Percentiles rank a stretch among this genome's conserved stretches.
Conservation (phyloP, 2,797 vertebrate genomes). For the Nyctibius grandis region DNA sequence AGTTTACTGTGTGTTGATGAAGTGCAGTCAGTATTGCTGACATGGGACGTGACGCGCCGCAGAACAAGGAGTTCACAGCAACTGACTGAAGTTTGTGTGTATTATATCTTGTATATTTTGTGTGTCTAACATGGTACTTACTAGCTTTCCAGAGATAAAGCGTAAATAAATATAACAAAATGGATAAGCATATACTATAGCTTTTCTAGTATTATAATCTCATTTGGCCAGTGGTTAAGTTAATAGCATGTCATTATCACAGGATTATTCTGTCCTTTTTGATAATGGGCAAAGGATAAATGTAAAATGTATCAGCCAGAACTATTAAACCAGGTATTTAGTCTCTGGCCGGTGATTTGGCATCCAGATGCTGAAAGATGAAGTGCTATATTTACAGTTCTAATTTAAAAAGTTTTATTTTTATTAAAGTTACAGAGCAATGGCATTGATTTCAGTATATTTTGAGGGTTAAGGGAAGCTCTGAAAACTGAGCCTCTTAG, state of each 20-base stretch:
- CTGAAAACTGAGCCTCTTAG: not conserved
- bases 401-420: not conserved
- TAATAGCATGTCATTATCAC: not conserved
- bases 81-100: not conserved
- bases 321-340: not conserved
- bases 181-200: not conserved
- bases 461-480: not conserved
- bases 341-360: not conserved
- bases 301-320: not conserved
- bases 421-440: not conserved
- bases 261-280: not conserved
- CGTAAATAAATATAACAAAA: not conserved
- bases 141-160: not conserved
- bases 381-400: not conserved
- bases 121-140: not conserved
- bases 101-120: not conserved
- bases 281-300: not conserved
- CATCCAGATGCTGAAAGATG: not conserved
- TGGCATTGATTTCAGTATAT: not conserved
- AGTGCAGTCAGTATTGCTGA: not conserved
- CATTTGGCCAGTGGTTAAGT: not conserved
- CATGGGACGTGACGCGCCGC: rapidly evolving
- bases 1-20: not conserved
- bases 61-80: not conserved
- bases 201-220: not conserved